Conservation (phyloP, 2,113 vertebrate species). For the Syngnathus floridae region DNA sequence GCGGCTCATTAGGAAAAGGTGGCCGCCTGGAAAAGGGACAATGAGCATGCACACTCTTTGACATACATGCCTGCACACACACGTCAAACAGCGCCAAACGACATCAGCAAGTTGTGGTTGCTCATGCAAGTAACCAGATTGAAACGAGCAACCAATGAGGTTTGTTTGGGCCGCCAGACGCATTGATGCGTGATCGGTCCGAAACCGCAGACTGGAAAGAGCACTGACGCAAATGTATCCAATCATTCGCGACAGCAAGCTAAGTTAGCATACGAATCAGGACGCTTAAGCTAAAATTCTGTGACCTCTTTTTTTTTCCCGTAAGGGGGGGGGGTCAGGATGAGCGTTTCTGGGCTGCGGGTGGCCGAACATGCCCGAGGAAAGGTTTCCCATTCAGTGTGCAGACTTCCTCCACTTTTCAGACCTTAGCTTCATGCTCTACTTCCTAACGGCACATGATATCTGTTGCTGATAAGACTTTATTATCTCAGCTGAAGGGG, state of each 20-base stretch:
- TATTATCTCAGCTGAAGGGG: slow-evolving; percentile 45
- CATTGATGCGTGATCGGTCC: slow-evolving; percentile 48
- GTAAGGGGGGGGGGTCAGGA: slow-evolving; percentile 30
- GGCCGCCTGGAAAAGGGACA: slow-evolving; percentile 27
- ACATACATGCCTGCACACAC: slow-evolving; percentile 1
- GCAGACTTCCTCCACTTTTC: slow-evolving; percentile 49
- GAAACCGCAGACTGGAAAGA: slow-evolving; percentile 39
- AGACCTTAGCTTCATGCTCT: slow-evolving; percentile 52
- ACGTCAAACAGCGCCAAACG: slow-evolving; percentile 27
- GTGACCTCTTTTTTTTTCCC: slow-evolving; percentile 36
- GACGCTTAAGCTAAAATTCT: slow-evolving; percentile 41
- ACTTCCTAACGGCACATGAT: slow-evolving; percentile 43
- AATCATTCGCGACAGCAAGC: slow-evolving; percentile 7
- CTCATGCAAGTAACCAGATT: slow-evolving; percentile 49
- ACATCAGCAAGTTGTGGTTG: slow-evolving; percentile 36
- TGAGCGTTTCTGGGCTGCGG: slow-evolving; percentile 47
- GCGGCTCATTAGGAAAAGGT: slow-evolving; percentile 42
- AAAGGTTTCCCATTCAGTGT: slow-evolving; percentile 41
- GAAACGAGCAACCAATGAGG: slow-evolving; percentile 49
- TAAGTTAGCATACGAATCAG: slow-evolving; percentile 23
- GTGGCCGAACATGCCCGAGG: slow-evolving; percentile 25
- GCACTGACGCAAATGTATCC: slow-evolving; percentile 23
- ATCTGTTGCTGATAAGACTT: slow-evolving; percentile 51
- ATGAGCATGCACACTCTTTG: not conserved
- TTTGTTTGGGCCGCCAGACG: slow-evolving; percentile 50